phyloP scores from a whole-genome alignment of 2,797 vertebrate genomes.

The Cirrhinus molitorella region DNA sequence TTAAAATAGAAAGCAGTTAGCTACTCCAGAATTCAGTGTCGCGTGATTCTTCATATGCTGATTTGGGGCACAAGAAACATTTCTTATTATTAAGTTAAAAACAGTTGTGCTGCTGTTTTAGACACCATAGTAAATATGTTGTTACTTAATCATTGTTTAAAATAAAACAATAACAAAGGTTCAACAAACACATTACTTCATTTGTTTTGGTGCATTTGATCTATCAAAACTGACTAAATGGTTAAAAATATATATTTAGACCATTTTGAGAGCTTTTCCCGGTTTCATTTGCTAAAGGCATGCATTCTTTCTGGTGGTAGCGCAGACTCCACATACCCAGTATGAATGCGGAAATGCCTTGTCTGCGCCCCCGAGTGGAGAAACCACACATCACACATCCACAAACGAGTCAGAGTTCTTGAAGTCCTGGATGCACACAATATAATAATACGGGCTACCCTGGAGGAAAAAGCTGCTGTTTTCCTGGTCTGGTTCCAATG shows the following conservation, averaged over 20 bases:
- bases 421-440: no score
- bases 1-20: neutral
- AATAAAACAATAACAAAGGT: no score
- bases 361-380: constrained; percentile 80
- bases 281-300: neutral
- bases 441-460: no score
- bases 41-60: neutral
- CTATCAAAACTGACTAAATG: no score
- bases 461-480: no score
- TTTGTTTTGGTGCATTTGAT: no score
- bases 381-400: constrained; percentile 78
- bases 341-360: constrained; percentile 77
- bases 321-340: constrained; percentile 77
- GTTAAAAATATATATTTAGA: neutral
- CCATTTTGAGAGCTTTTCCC: neutral
- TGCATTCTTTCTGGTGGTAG: constrained; percentile 74
- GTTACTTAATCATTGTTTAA: no score
- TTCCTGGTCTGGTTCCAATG: no score
- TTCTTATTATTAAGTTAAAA: neutral
- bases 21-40: neutral
- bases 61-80: neutral
- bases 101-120: neutral
- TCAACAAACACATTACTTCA: no score
- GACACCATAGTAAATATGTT: no score
- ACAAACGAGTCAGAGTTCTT: constrained; percentile 75